These are phyloP conservation scores for Cyprinodon tularosa DNA, from an alignment of 2,113 vertebrate species.

Conservation along the genomic window DNA sequence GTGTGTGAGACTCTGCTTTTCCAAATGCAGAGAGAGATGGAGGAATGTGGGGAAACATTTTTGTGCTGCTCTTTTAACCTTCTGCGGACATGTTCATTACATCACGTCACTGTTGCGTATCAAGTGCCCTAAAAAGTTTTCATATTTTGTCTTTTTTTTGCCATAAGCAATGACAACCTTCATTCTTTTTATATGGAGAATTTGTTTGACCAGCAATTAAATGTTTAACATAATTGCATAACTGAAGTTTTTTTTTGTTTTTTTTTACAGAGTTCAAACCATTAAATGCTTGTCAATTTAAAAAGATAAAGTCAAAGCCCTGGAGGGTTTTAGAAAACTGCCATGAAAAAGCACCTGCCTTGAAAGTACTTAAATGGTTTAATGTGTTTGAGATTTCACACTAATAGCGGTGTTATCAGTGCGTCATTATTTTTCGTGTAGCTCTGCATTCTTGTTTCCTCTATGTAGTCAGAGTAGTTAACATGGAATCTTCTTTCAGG, in stretches of 20 bases:
- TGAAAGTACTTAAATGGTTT: too few species aligned
- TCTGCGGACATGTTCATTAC: conserved; percentile 21
- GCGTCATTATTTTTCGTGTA: too few species aligned
- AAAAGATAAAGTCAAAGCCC: too few species aligned
- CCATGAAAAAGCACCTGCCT: too few species aligned
- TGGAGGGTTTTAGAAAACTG: too few species aligned
- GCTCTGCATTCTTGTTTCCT: too few species aligned
- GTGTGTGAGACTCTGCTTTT: conserved; percentile 27
- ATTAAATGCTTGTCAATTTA: too few species aligned
- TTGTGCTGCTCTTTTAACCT: conserved; percentile 44
- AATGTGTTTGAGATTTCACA: too few species aligned
- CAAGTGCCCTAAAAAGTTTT: background rate
- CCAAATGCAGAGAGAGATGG: conserved; percentile 1
- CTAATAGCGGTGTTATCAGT: too few species aligned
- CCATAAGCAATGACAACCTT: background rate
- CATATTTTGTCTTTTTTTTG: background rate
- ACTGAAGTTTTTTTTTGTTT: background rate
- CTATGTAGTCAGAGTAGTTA: too few species aligned
- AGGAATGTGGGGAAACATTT: conserved; percentile 32
- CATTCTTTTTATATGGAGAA: background rate
- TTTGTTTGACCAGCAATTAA: too few species aligned
- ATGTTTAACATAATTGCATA: background rate
- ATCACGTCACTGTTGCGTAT: conserved; percentile 28
- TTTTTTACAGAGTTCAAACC: background rate
- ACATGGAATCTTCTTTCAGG: too few species aligned